Conservation (phyloP, 1,140 invertebrate genomes). For the Drosophila truncata region DNA sequence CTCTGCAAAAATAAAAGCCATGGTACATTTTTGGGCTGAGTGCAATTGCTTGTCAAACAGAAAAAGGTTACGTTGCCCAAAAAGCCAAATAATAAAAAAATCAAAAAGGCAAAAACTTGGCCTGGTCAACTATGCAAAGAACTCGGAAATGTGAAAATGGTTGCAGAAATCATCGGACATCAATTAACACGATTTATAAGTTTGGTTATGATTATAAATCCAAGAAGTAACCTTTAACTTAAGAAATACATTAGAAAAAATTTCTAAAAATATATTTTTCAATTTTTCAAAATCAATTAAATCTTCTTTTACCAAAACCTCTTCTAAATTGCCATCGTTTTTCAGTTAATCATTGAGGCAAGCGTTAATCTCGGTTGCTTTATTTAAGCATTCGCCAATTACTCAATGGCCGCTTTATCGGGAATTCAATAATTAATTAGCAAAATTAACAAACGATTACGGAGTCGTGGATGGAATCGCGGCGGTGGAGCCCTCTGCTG, state of each 20-base stretch:
- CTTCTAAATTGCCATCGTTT: neutral
- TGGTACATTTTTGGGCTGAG: slow-evolving; percentile 76
- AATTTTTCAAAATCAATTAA: neutral
- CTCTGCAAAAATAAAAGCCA: slow-evolving; percentile 19
- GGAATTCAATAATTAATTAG: slow-evolving; percentile 81
- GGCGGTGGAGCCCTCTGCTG: slow-evolving; percentile 5
- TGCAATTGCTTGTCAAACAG: slow-evolving; percentile 82
- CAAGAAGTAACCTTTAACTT: no score
- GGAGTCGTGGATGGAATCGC: slow-evolving; percentile 47
- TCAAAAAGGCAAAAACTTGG: slow-evolving; percentile 9
- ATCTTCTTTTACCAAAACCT: no score
- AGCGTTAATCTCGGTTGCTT: slow-evolving; percentile 39
- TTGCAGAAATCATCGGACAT: slow-evolving; percentile 6
- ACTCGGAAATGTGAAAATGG: neutral
- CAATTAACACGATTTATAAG: slow-evolving; percentile 17
- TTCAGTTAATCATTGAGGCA: slow-evolving; percentile 24
- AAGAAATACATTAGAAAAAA: no score
- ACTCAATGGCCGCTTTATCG: slow-evolving; percentile 65
- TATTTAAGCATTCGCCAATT: slow-evolving; percentile 58
- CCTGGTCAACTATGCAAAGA: slow-evolving; percentile 7
- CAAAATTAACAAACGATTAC: slow-evolving; percentile 81
- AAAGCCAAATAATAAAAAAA: slow-evolving; percentile 37
- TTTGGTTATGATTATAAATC: no score
- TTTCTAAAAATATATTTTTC: neutral
- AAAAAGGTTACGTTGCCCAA: slow-evolving; percentile 74